Conservation (phyloP, 2,797 vertebrate genomes). For the Staurois parvus region DNA sequence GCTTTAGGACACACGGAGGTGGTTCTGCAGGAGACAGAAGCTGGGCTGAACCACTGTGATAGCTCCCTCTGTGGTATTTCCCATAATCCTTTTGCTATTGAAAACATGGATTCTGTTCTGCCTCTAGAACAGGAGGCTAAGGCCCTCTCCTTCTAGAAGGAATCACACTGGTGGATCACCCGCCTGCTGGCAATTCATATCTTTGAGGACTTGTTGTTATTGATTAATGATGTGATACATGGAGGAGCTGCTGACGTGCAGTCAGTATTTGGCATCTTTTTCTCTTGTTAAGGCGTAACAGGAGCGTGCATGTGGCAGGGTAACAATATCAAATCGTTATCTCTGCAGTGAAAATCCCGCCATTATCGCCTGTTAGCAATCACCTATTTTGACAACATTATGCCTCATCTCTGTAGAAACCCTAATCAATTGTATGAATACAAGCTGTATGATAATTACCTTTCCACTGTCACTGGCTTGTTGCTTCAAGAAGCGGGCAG, state of each 20-base stretch:
- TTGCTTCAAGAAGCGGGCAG: constrained; percentile 64
- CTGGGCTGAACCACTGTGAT: no score
- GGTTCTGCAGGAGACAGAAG: no score
- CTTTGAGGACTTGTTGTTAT: neutral
- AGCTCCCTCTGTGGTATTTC: no score
- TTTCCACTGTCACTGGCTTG: constrained; percentile 63
- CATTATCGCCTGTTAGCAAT: constrained; percentile 21
- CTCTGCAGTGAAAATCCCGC: constrained; percentile 10
- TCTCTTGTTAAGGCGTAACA: neutral
- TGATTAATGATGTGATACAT: constrained; percentile 34
- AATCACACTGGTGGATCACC: neutral
- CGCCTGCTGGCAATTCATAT: neutral
- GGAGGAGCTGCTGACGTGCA: neutral
- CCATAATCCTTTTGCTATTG: neutral
- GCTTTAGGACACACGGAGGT: no score
- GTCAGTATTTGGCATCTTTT: neutral
- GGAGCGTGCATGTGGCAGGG: neutral
- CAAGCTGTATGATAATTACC: constrained; percentile 67
- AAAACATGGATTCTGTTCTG: neutral
- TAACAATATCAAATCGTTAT: constrained; percentile 39
- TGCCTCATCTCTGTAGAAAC: constrained; percentile 62
- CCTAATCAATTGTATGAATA: constrained; percentile 64
- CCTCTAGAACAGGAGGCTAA: neutral
- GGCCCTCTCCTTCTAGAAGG: neutral
- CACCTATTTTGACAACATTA: constrained; percentile 64